These are phyloP conservation scores for Zaprionus camerounensis DNA, from an alignment of 1,140 invertebrate genomes.

Conservation along the genomic window DNA sequence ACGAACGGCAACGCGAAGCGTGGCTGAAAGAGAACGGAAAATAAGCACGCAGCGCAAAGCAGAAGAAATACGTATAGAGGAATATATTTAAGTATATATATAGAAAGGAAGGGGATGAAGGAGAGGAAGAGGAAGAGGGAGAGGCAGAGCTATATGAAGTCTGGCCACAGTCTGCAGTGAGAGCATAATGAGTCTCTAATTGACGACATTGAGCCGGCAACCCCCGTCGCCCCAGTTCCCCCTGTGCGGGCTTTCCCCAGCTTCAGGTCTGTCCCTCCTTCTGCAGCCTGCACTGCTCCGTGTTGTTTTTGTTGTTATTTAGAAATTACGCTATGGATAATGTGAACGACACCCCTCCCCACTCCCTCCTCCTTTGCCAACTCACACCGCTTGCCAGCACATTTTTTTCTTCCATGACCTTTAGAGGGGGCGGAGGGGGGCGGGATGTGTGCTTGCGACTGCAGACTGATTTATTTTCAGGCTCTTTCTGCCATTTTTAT, in stretches of 20 bases:
- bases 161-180: slow-evolving; percentile 79
- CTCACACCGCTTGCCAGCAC: not conserved
- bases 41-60: not conserved
- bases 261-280: not conserved
- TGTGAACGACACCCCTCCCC: slow-evolving; percentile 15
- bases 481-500: slow-evolving; percentile 77
- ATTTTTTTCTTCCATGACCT: slow-evolving; percentile 28
- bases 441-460: slow-evolving; percentile 22
- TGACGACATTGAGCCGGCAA: slow-evolving; percentile 76
- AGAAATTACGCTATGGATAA: slow-evolving; percentile 74
- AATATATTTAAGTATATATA: not conserved
- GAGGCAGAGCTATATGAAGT: slow-evolving; percentile 48
- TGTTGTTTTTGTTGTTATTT: slow-evolving; percentile 47
- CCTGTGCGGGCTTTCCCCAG: not conserved
- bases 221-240: not conserved
- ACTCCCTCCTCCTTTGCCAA: not conserved
- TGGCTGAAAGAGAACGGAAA: slow-evolving; percentile 35
- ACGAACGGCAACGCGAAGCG: slow-evolving; percentile 37
- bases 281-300: slow-evolving; percentile 3
- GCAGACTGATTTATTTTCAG: slow-evolving; percentile 77
- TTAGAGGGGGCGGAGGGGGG: not conserved
- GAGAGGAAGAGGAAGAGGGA: not conserved
- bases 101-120: not conserved
- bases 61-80: slow-evolving; percentile 13
- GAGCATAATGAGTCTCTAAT: slow-evolving; percentile 83